phyloP scores from a whole-genome alignment of 2,113 vertebrate genomes.

The Himantopus leucocephalus region DNA sequence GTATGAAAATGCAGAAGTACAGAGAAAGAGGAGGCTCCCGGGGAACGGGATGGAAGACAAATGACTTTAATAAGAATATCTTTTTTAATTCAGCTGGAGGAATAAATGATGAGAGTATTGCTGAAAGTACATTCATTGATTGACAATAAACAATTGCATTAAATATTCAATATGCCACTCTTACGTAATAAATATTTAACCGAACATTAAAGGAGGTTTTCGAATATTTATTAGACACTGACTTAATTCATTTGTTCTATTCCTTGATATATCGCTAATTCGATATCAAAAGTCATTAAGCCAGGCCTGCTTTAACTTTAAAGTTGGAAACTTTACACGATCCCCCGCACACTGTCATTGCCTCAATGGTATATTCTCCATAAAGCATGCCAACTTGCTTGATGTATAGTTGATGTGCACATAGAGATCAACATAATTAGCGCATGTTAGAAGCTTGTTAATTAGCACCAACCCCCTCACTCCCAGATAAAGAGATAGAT shows the following conservation, averaged over 20 bases:
- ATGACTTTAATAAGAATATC: conserved; percentile 56
- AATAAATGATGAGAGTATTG: conserved; percentile 1
- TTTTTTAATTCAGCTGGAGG: conserved; percentile 33
- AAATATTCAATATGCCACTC: conserved; percentile 79
- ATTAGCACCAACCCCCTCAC: background rate
- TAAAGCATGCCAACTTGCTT: background rate
- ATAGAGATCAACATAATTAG: conserved; percentile 42
- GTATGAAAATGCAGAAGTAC: background rate
- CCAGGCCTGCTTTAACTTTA: background rate
- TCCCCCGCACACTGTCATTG: background rate
- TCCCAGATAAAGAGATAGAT: background rate
- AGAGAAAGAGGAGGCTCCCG: background rate
- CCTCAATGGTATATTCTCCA: background rate
- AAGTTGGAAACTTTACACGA: conserved; percentile 40
- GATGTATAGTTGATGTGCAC: conserved; percentile 46
- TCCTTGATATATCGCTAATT: conserved; percentile 62
- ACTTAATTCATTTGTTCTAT: conserved; percentile 67
- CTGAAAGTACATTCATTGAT: conserved; percentile 68
- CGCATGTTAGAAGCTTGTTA: conserved; percentile 56
- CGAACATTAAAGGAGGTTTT: conserved; percentile 71
- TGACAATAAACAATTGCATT: conserved; percentile 78
- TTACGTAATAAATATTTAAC: conserved; percentile 81
- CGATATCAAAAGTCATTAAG: conserved; percentile 30
- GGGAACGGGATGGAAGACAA: conserved; percentile 6
- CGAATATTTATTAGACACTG: conserved; percentile 71